These are phyloP conservation scores for Eupsilia transversa DNA, from an alignment of 2,888 invertebrate genomes.

Conservation along the genomic window DNA sequence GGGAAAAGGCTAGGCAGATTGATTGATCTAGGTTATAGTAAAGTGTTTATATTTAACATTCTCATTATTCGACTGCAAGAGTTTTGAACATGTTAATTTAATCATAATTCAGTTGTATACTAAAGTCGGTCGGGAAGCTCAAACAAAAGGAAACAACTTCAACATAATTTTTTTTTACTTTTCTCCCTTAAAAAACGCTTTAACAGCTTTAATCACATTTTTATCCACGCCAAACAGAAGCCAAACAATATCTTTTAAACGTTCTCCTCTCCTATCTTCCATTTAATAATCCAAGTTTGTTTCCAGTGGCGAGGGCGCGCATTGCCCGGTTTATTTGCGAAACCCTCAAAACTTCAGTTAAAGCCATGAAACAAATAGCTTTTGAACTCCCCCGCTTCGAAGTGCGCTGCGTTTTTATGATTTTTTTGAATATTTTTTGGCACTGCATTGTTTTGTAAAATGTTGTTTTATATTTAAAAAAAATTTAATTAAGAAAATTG, in stretches of 20 bases:
- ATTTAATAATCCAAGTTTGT: slow-evolving; percentile 69
- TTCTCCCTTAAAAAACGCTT: slow-evolving; percentile 16
- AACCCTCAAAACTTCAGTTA: slow-evolving; percentile 74
- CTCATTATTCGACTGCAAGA: no score
- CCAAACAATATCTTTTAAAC: slow-evolving; percentile 61
- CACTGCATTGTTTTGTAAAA: slow-evolving; percentile 39
- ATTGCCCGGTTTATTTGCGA: slow-evolving; percentile 75
- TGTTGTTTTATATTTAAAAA: slow-evolving; percentile 13
- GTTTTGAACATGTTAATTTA: slow-evolving; percentile 6
- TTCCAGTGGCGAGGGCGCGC: slow-evolving; percentile 66
- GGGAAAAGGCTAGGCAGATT: no score
- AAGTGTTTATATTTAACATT: no score
- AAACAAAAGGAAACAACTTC: background rate
- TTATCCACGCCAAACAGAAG: slow-evolving; percentile 41
- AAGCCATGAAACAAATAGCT: slow-evolving; percentile 72
- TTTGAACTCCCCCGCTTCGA: slow-evolving; percentile 65
- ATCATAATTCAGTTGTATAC: background rate
- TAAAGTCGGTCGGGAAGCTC: no score
- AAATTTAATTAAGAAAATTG: background rate
- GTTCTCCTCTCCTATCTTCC: slow-evolving; percentile 51
- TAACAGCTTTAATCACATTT: slow-evolving; percentile 41
- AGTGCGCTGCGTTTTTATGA: slow-evolving; percentile 63
- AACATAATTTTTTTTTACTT: slow-evolving; percentile 11
- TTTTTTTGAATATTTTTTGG: slow-evolving; percentile 61
- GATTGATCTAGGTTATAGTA: no score